Evolutionary conservation across 2,113 vertebrate species (phyloP).

Genomic region (Chloroceryle aenea): DNA sequence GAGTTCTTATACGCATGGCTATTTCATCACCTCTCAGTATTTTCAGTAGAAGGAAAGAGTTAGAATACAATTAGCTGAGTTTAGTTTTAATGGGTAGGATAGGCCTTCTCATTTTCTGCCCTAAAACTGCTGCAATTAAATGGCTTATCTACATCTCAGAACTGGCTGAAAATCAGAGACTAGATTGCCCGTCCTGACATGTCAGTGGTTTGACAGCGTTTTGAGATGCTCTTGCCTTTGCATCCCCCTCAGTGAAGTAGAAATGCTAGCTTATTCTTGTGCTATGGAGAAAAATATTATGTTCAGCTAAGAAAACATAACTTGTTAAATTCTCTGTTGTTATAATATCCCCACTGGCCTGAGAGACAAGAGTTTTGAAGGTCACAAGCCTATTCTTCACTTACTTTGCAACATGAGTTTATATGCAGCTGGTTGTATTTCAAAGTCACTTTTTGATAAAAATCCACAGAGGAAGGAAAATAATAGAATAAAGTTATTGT

Average conservation of each 20-base stretch:
- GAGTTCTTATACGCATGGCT: neutral
- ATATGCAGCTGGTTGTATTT: neutral
- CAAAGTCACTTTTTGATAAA: neutral
- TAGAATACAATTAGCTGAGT: neutral
- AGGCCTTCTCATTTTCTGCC: slow-evolving; percentile 22
- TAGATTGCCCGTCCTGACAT: neutral
- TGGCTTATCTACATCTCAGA: slow-evolving; percentile 6
- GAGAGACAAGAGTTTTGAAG: neutral
- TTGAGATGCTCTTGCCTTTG: neutral
- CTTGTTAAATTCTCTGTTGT: neutral
- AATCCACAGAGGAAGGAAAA: neutral
- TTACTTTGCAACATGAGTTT: neutral
- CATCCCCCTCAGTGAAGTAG: neutral
- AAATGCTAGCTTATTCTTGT: neutral
- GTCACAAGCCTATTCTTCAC: neutral
- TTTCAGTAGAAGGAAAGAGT: neutral
- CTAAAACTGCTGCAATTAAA: slow-evolving; percentile 31
- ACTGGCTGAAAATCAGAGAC: neutral
- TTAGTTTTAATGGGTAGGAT: neutral
- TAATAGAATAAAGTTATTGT: neutral
- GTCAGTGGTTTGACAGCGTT: neutral
- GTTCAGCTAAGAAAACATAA: neutral
- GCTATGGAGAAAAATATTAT: neutral
- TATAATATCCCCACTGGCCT: neutral
- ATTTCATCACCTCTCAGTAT: neutral